Evolutionary conservation across 2,113 vertebrate genomes (phyloP), one percentile per base, ranked within the genome.

Genomic region (Oryzias celebensis): DNA sequence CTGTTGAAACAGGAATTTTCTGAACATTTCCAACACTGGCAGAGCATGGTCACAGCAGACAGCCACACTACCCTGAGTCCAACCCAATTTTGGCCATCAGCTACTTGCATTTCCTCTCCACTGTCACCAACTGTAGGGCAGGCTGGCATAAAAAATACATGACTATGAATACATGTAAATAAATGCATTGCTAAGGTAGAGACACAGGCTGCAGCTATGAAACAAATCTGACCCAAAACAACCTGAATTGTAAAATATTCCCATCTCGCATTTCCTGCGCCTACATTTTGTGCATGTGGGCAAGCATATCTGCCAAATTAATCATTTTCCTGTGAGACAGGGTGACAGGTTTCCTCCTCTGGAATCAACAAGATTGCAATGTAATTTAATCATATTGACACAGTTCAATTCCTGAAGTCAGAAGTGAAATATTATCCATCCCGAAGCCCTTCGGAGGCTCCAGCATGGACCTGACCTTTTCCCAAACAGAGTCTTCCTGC

Each of bases 401-500:
- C 20, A 31, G 52, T 53, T 15, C 54, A 23, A 6, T 14, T 20
- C 54, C 20, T 18, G 20, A 48, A 48, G 45, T 55, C 53, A 22
- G 31, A n/a, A 42, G n/a, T 55, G 53, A 55, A 41, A 55, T 43
- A 56, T 56, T 43, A 43, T 20, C 13, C 18, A 12, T 18, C 36
- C 18, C 31, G 4, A 4, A 49, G 45, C 6, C 53, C 10, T n/a
- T 47, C 28, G 31, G 7, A 14, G 36, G 58, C 46, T 58, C 26
- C n/a, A 18, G 8, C n/a, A n/a, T 12, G 47, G 13, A 1, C 22
- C 50, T 15, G 3, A 54, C 56, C 47, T 53, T 58, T 74, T 68
- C 54, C 49, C 55, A 62, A 24, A 62, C 52, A 45, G 13, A 57
- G 20, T 12, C 49, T 14, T 36, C 51, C 36, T 18, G 52, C 47